phyloP scores from a whole-genome alignment of 1,140 invertebrate genomes.

The Dinothrombium tinctorium region DNA sequence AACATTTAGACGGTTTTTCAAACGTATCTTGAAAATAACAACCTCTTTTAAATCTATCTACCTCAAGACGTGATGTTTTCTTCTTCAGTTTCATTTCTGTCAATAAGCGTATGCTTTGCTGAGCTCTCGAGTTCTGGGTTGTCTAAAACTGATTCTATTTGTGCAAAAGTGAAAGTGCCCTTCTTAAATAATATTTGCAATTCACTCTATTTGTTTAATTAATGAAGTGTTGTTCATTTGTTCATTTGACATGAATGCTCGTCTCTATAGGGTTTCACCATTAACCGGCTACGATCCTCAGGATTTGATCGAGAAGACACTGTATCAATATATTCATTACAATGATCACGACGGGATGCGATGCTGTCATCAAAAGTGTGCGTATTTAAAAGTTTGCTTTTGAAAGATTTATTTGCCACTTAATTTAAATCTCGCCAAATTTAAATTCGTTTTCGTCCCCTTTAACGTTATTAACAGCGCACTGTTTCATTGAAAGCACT shows the following conservation, averaged over 20 bases:
- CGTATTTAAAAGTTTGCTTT: conserved; percentile 23
- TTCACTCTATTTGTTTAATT: no score
- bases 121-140: no score
- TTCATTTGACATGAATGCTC: background rate
- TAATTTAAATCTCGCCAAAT: background rate
- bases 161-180: no score
- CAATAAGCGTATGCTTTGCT: no score
- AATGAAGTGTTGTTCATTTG: background rate
- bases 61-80: no score
- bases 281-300: conserved; percentile 89
- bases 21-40: background rate
- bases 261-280: conserved; percentile 53
- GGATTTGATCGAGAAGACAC: conserved; percentile 84
- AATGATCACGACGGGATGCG: conserved; percentile 62
- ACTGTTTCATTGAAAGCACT: no score
- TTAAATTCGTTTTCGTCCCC: background rate
- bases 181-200: no score
- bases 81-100: no score
- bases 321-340: conserved; percentile 86
- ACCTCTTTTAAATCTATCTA: no score
- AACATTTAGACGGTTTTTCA: background rate
- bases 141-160: no score
- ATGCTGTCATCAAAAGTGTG: conserved; percentile 65
- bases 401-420: background rate
- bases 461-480: background rate